phyloP scores from a whole-genome alignment of 2,113 vertebrate species.

The Lamprotornis superbus region DNA sequence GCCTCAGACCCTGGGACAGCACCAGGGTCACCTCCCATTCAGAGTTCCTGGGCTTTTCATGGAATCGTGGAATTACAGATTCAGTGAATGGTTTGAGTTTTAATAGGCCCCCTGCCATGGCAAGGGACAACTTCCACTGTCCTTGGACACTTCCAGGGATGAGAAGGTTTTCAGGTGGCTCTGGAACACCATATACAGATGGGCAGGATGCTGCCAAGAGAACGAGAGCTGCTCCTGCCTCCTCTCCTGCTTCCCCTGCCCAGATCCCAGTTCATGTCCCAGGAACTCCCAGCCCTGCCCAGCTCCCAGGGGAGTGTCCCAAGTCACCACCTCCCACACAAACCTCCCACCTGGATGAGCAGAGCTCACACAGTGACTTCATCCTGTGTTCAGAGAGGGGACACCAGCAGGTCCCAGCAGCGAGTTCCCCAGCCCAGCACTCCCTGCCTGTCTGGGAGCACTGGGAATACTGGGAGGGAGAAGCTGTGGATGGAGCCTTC shows the following conservation, averaged over 20 bases:
- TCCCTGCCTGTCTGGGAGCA: neutral
- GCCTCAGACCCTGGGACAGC: neutral
- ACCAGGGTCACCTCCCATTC: fast-evolving
- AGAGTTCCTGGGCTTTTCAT: neutral
- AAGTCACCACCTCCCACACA: neutral
- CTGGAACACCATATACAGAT: neutral
- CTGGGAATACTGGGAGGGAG: neutral
- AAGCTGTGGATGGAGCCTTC: neutral
- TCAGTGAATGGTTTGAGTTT: neutral
- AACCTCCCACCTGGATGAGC: neutral
- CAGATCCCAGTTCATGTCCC: neutral
- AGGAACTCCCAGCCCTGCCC: neutral
- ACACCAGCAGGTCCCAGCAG: neutral
- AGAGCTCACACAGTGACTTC: fast-evolving
- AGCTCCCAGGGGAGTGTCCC: neutral
- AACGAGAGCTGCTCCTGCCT: neutral
- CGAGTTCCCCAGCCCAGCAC: neutral
- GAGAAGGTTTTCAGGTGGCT: neutral
- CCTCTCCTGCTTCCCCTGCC: neutral
- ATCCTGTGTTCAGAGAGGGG: neutral
- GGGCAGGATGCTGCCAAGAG: neutral
- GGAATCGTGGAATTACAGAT: neutral
- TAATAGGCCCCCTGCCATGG: neutral
- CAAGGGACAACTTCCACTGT: neutral
- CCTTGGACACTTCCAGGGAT: neutral